These are phyloP conservation scores for Cantharis rustica DNA, from an alignment of 2,888 invertebrate species.

Conservation along the genomic window DNA sequence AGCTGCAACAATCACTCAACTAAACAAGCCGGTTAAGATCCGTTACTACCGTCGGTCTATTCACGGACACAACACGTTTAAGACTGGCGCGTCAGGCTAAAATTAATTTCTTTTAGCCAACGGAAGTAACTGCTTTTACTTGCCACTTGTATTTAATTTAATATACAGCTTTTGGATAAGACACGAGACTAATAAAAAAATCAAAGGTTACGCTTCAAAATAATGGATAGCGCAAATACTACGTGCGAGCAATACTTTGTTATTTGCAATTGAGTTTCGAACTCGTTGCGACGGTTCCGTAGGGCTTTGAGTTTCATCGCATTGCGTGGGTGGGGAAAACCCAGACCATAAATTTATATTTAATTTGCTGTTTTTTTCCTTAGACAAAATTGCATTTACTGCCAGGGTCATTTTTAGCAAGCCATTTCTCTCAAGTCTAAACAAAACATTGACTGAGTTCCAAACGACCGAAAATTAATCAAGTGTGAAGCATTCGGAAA, in stretches of 20 bases:
- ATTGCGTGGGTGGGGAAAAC: background rate
- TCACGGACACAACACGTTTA: conserved; percentile 47
- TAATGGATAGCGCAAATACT: background rate
- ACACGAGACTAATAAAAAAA: background rate
- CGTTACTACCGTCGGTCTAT: conserved; percentile 38
- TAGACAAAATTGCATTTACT: background rate
- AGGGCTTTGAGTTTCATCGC: background rate
- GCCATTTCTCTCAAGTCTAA: background rate
- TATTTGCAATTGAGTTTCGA: background rate
- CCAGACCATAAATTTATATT: background rate
- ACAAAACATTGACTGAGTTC: background rate
- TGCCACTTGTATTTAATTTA: conserved; percentile 15
- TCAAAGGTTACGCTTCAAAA: background rate
- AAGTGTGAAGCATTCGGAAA: background rate
- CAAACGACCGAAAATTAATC: background rate
- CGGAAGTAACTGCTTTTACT: conserved; percentile 29
- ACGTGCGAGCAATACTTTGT: too few relatives aligned
- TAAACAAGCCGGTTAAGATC: conserved; percentile 24
- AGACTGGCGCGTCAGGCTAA: conserved; percentile 48
- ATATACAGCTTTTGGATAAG: background rate
- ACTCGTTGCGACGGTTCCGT: background rate
- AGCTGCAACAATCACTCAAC: conserved; percentile 35
- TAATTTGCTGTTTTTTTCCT: background rate
- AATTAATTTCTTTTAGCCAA: conserved; percentile 40
- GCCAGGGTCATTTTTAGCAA: background rate